phyloP scores from a whole-genome alignment of 1,140 invertebrate genomes.

The Chrysomallon squamiferum region DNA sequence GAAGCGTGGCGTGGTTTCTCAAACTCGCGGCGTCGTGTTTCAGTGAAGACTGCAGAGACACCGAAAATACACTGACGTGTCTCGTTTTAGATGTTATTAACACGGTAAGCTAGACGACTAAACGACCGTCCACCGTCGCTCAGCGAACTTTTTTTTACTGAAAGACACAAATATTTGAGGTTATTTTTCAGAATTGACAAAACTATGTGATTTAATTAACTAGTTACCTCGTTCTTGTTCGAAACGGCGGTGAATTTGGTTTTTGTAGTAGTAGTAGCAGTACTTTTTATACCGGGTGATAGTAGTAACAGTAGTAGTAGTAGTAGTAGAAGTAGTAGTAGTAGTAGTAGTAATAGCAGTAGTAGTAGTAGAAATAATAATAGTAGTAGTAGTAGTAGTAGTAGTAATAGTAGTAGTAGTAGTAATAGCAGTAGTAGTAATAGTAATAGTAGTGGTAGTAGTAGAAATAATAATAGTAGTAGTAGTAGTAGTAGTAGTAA shows the following conservation, averaged over 20 bases:
- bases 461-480: background rate
- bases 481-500: background rate
- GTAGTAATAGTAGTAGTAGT: background rate
- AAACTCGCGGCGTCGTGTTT: too few relatives aligned
- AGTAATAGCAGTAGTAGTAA: background rate
- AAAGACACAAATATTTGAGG: too few relatives aligned
- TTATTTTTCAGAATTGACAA: too few relatives aligned
- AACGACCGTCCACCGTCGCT: too few relatives aligned
- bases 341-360: background rate
- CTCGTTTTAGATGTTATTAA: too few relatives aligned
- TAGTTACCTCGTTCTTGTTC: too few relatives aligned
- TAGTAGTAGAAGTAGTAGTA: conserved; percentile 1
- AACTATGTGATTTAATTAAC: too few relatives aligned
- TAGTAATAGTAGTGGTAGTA: background rate
- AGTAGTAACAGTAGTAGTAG: background rate
- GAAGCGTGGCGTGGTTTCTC: too few relatives aligned
- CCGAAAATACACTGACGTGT: too few relatives aligned
- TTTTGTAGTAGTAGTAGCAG: background rate
- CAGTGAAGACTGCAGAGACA: too few relatives aligned
- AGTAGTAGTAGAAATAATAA: conserved; percentile 1
- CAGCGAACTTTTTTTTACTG: too few relatives aligned
- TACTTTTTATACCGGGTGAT: background rate
- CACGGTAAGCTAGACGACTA: too few relatives aligned
- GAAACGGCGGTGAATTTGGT: background rate
- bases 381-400: background rate